A percentile compares a stretch with the other conserved stretches of the same genome.
phyloP scores from a whole-genome alignment of 2,113 vertebrate species.

The Gambusia affinis region DNA sequence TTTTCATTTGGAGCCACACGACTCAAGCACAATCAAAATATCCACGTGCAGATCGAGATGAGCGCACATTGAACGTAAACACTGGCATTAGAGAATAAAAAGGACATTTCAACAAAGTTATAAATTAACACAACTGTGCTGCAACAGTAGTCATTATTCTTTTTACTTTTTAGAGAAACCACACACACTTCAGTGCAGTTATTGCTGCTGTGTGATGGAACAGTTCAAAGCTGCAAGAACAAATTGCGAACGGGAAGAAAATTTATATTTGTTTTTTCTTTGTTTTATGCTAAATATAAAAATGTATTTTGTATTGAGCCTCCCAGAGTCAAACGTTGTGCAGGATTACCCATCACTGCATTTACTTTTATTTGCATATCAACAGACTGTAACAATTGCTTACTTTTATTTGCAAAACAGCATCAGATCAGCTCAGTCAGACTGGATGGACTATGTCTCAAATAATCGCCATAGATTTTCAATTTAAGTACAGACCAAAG shows the following conservation, averaged over 20 bases:
- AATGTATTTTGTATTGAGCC: background rate
- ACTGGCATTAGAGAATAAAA: slow-evolving; percentile 39
- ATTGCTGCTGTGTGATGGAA: background rate
- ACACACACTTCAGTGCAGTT: background rate
- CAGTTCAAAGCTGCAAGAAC: background rate
- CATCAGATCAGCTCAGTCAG: background rate
- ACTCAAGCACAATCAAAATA: slow-evolving; percentile 57
- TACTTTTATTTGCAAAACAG: background rate
- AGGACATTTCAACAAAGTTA: background rate
- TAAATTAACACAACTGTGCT: background rate
- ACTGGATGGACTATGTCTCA: background rate
- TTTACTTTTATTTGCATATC: too few relatives aligned
- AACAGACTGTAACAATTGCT: background rate
- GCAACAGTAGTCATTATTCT: background rate
- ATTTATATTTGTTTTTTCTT: background rate
- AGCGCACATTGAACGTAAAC: slow-evolving; percentile 45
- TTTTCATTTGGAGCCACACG: slow-evolving; percentile 50
- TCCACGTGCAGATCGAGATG: slow-evolving; percentile 14
- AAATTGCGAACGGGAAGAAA: too few relatives aligned
- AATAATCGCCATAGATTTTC: background rate
- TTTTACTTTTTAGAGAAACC: background rate
- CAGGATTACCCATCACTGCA: background rate
- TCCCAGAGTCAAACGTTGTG: background rate
- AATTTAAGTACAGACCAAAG: too few relatives aligned
- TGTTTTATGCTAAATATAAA: background rate